Base-by-base conservation (phyloP, 2,888 invertebrate genomes). In the Caenorhabditis sp. region DNA sequence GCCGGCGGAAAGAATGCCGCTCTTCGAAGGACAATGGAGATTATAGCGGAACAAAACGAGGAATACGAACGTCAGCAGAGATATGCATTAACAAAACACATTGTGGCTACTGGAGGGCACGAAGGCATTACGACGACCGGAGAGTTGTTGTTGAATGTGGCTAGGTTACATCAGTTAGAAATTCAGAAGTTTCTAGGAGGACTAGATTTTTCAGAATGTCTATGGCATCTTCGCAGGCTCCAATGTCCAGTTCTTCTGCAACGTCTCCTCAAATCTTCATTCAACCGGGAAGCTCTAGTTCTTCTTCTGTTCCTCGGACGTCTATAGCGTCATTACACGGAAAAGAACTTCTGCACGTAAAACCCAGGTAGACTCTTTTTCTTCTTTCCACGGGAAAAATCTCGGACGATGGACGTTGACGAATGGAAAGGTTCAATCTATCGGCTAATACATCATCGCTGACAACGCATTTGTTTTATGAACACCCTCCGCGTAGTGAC, bases 1-100 rank as follows among this genome's bases (percentile, higher is more conserved):
- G 88, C 87, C 1, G 90, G 90, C 18, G 90, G 90, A 2, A 90
- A 91, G 71, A 90, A 90, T 78, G 90, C 90, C 37, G 90, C 90
- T 9, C 83, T 89, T 20, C 65, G 90, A 50, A 84, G 90, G 68
- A 90, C 90, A n/a, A 87, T 90, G 84, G 90, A 90, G 70, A 90
- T 90, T 40, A 90, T 90, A 47, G 89, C 88, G 22, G 90, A 90
- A 64, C 90, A 90, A 74, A 89, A 90, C 68, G 86, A 84, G 44
- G 88, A 90, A 53, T 87, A 88, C 58, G 89, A 89, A 53, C 77
- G 85, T 20, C 84, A 85, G 61, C 69, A 87, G 50, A 32, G 84
- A 50, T 72, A 83, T 35, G 86, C 84, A 6, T 51, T 86, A 50
- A 82, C 84, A 2, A 86, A 86, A 28, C 71, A 86, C 64, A 72